These are phyloP conservation scores for Caenorhabditis briggsae DNA, from an alignment of 1,140 invertebrate genomes.

Conservation along the genomic window DNA sequence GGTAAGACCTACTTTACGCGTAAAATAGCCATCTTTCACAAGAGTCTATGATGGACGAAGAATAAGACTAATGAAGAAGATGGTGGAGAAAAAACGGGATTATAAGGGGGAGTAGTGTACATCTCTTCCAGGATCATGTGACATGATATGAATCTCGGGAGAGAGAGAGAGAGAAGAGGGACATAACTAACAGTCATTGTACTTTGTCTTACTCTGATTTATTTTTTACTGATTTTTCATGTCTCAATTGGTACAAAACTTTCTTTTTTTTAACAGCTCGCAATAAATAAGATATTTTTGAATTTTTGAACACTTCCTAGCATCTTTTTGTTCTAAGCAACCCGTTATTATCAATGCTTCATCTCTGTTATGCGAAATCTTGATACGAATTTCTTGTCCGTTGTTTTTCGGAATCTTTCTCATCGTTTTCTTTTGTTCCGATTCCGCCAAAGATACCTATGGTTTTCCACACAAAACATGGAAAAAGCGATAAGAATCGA, in stretches of 20 bases:
- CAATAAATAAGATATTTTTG: no score
- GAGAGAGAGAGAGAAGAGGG: background rate
- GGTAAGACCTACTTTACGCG: background rate
- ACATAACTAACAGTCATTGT: background rate
- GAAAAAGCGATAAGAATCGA: background rate
- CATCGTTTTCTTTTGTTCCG: slow-evolving; percentile 2
- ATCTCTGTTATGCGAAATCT: background rate
- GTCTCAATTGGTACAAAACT: no score
- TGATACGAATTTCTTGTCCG: background rate
- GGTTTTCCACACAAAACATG: background rate
- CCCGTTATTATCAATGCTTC: background rate
- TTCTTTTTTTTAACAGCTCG: no score
- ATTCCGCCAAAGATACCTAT: background rate
- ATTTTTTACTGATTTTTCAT: background rate
- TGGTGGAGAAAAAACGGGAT: slow-evolving; percentile 12
- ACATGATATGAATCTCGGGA: slow-evolving; percentile 21
- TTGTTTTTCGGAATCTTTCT: background rate
- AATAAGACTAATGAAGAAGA: background rate
- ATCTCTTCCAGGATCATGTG: slow-evolving; percentile 37
- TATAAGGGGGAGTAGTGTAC: background rate
- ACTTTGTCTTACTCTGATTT: background rate
- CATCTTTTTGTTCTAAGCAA: background rate
- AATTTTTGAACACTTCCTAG: no score
- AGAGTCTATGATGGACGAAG: background rate
- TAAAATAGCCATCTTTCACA: slow-evolving; percentile 6